Base-by-base conservation (phyloP, 2,113 vertebrate species). In the Sceloporus undulatus region DNA sequence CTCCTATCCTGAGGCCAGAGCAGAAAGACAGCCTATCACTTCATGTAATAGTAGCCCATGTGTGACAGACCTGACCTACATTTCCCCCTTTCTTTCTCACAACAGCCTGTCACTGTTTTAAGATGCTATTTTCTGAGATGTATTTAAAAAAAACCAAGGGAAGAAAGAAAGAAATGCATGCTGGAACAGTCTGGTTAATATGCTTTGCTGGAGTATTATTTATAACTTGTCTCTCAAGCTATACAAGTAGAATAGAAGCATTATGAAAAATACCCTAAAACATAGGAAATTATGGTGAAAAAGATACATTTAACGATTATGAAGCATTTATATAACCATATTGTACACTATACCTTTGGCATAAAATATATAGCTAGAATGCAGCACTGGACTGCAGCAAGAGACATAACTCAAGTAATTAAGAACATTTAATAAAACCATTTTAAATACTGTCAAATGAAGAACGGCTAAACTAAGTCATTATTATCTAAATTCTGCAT, bases 61-160 rank as follows among this genome's bases (percentile, higher is more conserved):
- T 97, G 96, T 98, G 98, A 98, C 97, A 98, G 97, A 97, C 96
- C 96, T 98, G 98, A 99, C 98, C 98, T 98, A 99, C 97, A 98
- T 99, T 97, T 95, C 95, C 94, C 94, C 92, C 95, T 97, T 95
- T 96, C 96, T 96, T 97, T 96, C 94, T 97, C 96, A 94, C 95
- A 97, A 96, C 96, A 97, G 96, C 95, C 94, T 96, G 95, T 92
- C 96, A 93, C 91, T 94, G 93, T 94, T 97, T 95, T 95, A 97
- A 96, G 96, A 92, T 96, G 96, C 94, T 96, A 92, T 97, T 97
- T 97, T 97, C 95, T 89, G 91, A 95, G 96, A 97, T 89, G 89
- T 92, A 95, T 85, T 65, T 40, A 66, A 94, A 93, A 96, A 85
- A 95, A 95, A 93, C 1, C 18, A 19, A 23, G 19, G 65, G 19